Base-by-base conservation (phyloP, 2,888 invertebrate genomes). In the Hypomecis punctinalis region DNA sequence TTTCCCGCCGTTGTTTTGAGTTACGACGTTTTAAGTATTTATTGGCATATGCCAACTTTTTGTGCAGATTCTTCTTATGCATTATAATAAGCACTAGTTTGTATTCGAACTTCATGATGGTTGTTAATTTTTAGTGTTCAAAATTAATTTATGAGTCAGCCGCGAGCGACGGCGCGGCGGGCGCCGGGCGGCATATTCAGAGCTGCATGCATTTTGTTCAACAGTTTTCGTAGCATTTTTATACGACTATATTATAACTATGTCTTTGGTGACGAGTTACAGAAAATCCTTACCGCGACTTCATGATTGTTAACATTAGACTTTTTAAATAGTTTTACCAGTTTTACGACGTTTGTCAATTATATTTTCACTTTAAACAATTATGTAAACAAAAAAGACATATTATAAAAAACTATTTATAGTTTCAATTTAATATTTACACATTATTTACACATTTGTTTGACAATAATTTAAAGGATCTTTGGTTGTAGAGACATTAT, bases 81-180 rank as follows among this genome's bases (percentile, higher is more conserved):
- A 42, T 36, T 42, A 11, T 23, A 36, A 54, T 13, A 6, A 36
- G 42, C 10, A 48, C 36, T 61, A 47, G 48, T 47, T 54, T 48
- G 9, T 10, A 54, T 36, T 35, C 43, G 42, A 42, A 54, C 5
- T 42, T 58, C 36, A 33, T 48, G 48, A 58, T 54, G 13, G 39
- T 64, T 60, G 59, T 59, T 58, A 54, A 60, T 47, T 59, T 56
- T 60, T 59, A 63, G 55, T 60, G 61, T 56, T 61, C 47, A 60
- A 68, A 59, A 69, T 59, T 61, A 46, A 36, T 52, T 63, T 55
- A 65, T 73, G 65, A 67, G 62, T 70, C 65, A 73, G 65, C 42
- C 55, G 53, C 61, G 61, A 64, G 48, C 42, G 59, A 60, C 54
- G 60, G 70, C 63, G 67, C 49, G 61, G 60, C 53, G 62, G 68